phyloP scores from a whole-genome alignment of 2,797 vertebrate genomes.

The Squalus acanthias region DNA sequence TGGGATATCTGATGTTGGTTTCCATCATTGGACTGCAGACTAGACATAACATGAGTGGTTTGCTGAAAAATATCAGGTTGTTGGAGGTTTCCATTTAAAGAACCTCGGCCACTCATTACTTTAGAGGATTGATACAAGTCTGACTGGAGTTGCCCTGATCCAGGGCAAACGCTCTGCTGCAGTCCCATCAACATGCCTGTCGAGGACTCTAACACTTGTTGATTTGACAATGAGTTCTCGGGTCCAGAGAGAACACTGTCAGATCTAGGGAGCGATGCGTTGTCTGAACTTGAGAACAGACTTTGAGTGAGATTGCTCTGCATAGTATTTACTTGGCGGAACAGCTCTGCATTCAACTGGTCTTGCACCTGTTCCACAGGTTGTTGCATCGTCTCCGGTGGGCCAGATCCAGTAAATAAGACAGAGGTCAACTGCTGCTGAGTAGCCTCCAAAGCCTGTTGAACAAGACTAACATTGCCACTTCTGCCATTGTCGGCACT shows the following conservation, averaged over 20 bases:
- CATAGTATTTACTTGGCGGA: constrained; percentile 72
- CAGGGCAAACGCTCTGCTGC: constrained; percentile 45
- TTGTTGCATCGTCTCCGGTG: constrained; percentile 70
- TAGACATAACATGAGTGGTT: constrained; percentile 60
- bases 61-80: constrained; percentile 66
- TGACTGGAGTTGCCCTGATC: constrained; percentile 75
- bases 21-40: constrained; percentile 54
- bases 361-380: constrained; percentile 67
- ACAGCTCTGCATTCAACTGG: constrained; percentile 81
- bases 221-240: constrained; percentile 58
- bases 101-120: constrained; percentile 52
- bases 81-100: constrained; percentile 55
- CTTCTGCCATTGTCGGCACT: constrained; percentile 57
- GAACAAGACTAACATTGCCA: constrained; percentile 69
- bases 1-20: constrained; percentile 73
- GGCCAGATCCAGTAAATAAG: constrained; percentile 74
- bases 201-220: constrained; percentile 66
- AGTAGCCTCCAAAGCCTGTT: constrained; percentile 77
- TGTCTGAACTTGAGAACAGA: constrained; percentile 61
- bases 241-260: constrained; percentile 61
- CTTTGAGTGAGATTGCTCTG: constrained; percentile 57
- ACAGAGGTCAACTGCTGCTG: constrained; percentile 81
- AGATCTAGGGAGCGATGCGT: constrained; percentile 55
- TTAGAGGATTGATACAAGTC: constrained; percentile 76
- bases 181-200: constrained; percentile 71